Base-by-base conservation (phyloP, 2,113 vertebrate genomes). In the Dipodomys ordii region DNA sequence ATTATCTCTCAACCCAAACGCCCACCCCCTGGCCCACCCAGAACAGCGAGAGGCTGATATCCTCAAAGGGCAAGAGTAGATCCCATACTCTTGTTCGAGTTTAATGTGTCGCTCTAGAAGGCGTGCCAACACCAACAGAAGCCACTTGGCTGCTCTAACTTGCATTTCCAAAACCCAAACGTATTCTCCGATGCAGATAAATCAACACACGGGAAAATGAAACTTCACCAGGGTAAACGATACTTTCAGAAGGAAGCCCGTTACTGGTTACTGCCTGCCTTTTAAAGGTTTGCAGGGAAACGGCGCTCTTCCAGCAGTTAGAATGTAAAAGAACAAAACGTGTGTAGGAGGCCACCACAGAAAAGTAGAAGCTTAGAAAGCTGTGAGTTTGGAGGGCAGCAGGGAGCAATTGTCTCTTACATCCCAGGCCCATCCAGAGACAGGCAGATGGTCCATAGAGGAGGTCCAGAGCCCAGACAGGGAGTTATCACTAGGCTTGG, bases 171-270 rank as follows among this genome's bases (percentile, higher is more conserved):
- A 7, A 44, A 80, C 72, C 30, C 3, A 32, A 9, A 84, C 68
- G 35, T 1, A 7, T 12, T 18, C 12, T 67, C 27, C 2, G 16
- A 32, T 9, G 35, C 11, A 22, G 28, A 77, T 19, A 84, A 46
- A 87, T 69, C 65, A 68, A 20, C 0, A 0, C 4, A 3, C 0
- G 0, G 60, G 79, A 35, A 73, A 77, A 7, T 6, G 0, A 11
- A 46, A 7, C 39, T 72, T 80, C 85, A 94, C 79, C 20, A 27
- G 83, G 71, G 46, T 77, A 35, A 62, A 69, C 7, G 39, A 1
- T 35, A 74, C 77, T 80, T 91, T 60, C 46, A 53, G 27, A 74
- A 93, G 76, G 32, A 83, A 83, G 53, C 39, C 2, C 1, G 77
- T 92, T 44, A 30, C 16, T 57, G 72, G 69, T 90, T 35, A 83